phyloP scores from a whole-genome alignment of 2,113 vertebrate species.

The Nanorana parkeri region DNA sequence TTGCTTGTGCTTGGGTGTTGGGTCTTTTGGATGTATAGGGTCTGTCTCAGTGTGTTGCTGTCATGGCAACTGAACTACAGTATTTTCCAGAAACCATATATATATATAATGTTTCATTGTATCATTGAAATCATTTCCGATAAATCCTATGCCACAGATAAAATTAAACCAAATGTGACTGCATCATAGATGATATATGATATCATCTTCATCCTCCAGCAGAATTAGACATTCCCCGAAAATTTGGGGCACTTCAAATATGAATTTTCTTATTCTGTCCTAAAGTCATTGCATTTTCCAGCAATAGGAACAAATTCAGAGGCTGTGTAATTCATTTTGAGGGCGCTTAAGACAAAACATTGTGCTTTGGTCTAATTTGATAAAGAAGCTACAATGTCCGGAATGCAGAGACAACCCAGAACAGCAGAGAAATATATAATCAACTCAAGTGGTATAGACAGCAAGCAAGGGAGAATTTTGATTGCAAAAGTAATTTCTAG shows the following conservation, averaged over 20 bases:
- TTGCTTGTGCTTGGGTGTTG: too few species aligned
- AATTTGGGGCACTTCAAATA: neutral
- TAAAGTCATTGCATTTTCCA: constrained; percentile 27
- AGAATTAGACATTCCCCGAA: neutral
- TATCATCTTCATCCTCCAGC: neutral
- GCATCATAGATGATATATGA: constrained; percentile 13
- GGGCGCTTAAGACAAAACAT: constrained; percentile 27
- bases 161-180: neutral
- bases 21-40: too few species aligned
- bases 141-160: too few species aligned
- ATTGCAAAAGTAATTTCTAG: constrained; percentile 43
- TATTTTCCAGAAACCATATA: too few species aligned
- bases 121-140: too few species aligned
- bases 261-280: neutral
- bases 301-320: constrained; percentile 19
- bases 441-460: constrained; percentile 46
- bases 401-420: constrained; percentile 11
- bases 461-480: constrained; percentile 30
- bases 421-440: constrained; percentile 49
- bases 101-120: too few species aligned
- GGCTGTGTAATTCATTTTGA: constrained; percentile 28
- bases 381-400: constrained; percentile 28
- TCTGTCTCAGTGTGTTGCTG: too few species aligned
- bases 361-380: constrained; percentile 33
- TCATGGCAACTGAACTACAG: too few species aligned